These are phyloP conservation scores for Callospermophilus lateralis DNA, from an alignment of 2,113 vertebrate species.

Conservation along the genomic window DNA sequence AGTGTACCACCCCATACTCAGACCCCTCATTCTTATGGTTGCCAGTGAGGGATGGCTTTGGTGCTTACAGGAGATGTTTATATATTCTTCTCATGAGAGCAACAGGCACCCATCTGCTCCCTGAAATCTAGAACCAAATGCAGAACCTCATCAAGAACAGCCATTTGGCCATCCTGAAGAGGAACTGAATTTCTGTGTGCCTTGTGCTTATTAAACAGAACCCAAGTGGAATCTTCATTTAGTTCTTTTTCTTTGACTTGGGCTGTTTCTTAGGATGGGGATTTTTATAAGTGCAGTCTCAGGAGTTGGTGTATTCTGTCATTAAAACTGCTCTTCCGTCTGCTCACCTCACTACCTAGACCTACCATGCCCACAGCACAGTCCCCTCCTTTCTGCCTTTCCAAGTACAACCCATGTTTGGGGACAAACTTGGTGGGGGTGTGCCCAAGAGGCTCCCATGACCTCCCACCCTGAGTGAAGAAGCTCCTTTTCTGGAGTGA, in stretches of 20 bases:
- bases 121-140: background rate
- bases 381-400: background rate
- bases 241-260: background rate
- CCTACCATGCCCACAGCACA: accelerated
- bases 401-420: background rate
- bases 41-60: background rate
- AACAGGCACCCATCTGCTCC: background rate
- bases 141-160: background rate
- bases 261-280: background rate
- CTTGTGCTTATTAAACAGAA: slow-evolving; percentile 32
- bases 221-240: background rate
- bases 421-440: background rate
- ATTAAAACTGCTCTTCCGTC: background rate
- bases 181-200: background rate
- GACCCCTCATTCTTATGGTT: background rate
- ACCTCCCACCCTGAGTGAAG: background rate
- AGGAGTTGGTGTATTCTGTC: background rate
- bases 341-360: background rate
- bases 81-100: background rate
- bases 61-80: background rate
- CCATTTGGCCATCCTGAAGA: background rate
- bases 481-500: background rate
- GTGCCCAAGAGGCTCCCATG: accelerated
- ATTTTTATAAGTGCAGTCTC: background rate
- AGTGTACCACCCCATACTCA: background rate